Evolutionary conservation across 2,888 invertebrate genomes (phyloP).

Genomic region (Apotomis capreana): DNA sequence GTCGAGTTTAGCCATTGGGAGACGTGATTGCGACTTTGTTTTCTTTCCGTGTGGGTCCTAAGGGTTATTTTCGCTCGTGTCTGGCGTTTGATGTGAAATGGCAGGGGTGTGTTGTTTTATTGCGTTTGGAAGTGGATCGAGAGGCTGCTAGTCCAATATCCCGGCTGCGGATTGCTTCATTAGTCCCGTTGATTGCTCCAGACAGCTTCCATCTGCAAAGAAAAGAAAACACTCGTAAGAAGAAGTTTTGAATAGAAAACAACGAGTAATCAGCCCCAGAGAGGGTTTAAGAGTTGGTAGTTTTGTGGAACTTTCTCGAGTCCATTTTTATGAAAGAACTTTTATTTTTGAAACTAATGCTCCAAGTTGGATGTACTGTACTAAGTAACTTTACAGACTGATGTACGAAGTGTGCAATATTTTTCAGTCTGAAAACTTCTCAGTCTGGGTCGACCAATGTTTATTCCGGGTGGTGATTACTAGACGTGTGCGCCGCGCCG

Average conservation of each 20-base stretch:
- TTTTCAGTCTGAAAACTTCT: not conserved
- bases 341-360: constrained; percentile 24
- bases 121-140: constrained; percentile 65
- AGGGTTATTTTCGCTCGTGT: constrained; percentile 60
- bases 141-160: constrained; percentile 77
- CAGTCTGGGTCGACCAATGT: not conserved
- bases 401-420: not conserved
- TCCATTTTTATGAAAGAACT: constrained; percentile 9
- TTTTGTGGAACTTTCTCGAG: constrained; percentile 24
- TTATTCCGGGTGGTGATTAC: too few species aligned
- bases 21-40: constrained; percentile 52
- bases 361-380: constrained; percentile 2
- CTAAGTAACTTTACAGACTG: constrained; percentile 3
- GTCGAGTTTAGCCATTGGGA: constrained; percentile 71
- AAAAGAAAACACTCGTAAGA: constrained; percentile 61
- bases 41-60: constrained; percentile 56
- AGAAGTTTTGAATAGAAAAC: constrained; percentile 38
- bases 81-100: constrained; percentile 53
- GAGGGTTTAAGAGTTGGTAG: constrained; percentile 18
- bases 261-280: constrained; percentile 26
- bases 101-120: constrained; percentile 70
- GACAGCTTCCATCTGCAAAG: constrained; percentile 73
- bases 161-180: constrained; percentile 80
- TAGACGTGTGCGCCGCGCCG: too few species aligned
- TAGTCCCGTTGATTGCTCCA: constrained; percentile 73